A percentile compares a stretch with the other conserved stretches of the same genome.
Conservation (phyloP, 2,113 vertebrate species). For the Melozone crissalis region DNA sequence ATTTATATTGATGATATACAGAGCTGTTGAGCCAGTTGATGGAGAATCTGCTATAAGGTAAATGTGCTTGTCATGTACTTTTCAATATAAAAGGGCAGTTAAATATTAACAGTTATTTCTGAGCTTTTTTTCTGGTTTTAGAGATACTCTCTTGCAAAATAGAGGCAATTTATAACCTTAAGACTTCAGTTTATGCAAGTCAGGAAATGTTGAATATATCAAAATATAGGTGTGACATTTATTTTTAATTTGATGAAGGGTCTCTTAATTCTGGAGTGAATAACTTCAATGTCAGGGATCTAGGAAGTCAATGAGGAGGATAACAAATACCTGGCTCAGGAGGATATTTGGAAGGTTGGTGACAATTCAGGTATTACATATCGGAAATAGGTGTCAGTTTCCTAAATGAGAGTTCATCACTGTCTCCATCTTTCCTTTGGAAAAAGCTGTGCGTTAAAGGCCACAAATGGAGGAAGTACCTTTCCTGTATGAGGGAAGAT, state of each 20-base stretch:
- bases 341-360: not conserved
- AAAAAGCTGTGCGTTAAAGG: not conserved
- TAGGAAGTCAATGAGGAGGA: not conserved
- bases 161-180: not conserved
- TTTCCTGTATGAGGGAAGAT: not conserved
- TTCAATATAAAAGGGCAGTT: not conserved
- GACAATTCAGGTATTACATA: not conserved
- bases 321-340: not conserved
- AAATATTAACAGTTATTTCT: not conserved
- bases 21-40: not conserved
- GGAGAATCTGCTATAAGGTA: not conserved
- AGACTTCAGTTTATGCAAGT: not conserved
- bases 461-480: not conserved
- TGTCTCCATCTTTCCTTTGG: not conserved
- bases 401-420: not conserved
- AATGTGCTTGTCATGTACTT: not conserved
- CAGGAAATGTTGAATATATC: not conserved
- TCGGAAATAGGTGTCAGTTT: not conserved
- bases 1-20: not conserved
- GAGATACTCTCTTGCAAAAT: not conserved
- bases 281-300: not conserved
- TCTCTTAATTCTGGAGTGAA: not conserved
- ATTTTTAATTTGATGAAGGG: not conserved
- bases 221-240: not conserved
- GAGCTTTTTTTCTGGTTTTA: not conserved